Evolutionary conservation across 2,888 invertebrate genomes (phyloP), one percentile per base, ranked within the genome.

Genomic region (Galerucella calmariensis): DNA sequence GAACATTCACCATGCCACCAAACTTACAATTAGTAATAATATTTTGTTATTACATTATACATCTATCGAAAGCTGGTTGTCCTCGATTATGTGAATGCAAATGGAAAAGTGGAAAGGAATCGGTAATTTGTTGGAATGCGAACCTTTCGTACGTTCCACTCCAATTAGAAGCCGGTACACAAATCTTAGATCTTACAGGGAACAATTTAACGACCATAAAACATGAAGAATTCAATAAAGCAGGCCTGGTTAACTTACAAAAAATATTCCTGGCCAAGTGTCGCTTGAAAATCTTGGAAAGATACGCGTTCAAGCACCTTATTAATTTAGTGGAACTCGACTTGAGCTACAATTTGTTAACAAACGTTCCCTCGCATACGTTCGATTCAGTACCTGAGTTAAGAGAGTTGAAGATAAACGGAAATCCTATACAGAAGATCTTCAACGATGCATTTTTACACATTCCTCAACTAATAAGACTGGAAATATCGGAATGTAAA

Each of bases 41-140:
- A 75, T 78, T 86, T 71, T 81, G 85, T 75, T 82, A 84, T 77
- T 84, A 83, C 77, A 84, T 83, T 79, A 89, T 89, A 82, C 88
- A 89, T 83, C 84, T 85, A 79, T 79, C 86, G 44, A 83, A 88
- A 79, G 91, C 92, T 84, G 92, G 92, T 82, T 94, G 94, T 85
- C 94, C 94, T 69, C 90, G 90, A 77, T 90, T 92, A 82, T 96
- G 95, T 88, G 94, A 95, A 88, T 95, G 95, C 90, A 95, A 95
- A 88, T 96, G 95, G 95, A 94, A 94, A 87, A 93, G 92, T 85
- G 95, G 95, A 83, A 95, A 95, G 87, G 95, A 95, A 88, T 93
- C 94, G 67, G 95, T 94, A 73, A 89, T 94, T 82, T 96, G 95
- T 88, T 90, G 91, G 82, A 92, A 92, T 86, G 93, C 93, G 76